Percentiles rank a stretch among this genome's conserved stretches.
These are phyloP conservation scores for Triops cancriformis DNA, from an alignment of 1,140 invertebrate genomes.

Conservation along the genomic window DNA sequence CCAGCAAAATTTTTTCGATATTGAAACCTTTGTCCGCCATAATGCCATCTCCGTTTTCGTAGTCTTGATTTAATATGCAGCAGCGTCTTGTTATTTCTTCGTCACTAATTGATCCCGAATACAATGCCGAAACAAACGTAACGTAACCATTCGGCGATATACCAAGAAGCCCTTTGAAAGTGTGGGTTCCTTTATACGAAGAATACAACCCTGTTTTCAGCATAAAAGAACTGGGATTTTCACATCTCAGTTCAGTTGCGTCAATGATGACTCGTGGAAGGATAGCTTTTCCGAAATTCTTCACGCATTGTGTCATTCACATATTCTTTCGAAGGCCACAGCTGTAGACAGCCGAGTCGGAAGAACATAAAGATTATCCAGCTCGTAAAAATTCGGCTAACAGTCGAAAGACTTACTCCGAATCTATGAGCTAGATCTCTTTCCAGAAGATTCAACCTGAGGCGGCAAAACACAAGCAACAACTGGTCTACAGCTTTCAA, in stretches of 20 bases:
- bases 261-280: slow-evolving; percentile 21
- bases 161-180: slow-evolving; percentile 20
- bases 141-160: slow-evolving; percentile 3
- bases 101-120: slow-evolving; percentile 4
- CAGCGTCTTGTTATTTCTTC: no score
- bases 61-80: no score
- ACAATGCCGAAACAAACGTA: slow-evolving; percentile 5
- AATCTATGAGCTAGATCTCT: slow-evolving; percentile 11
- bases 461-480: no score
- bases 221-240: slow-evolving; percentile 15
- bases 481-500: neutral
- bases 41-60: no score
- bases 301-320: slow-evolving; percentile 3
- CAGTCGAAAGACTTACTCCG: slow-evolving; percentile 1
- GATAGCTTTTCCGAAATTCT: neutral
- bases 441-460: slow-evolving; percentile 14
- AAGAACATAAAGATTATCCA: neutral
- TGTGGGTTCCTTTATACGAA: slow-evolving; percentile 11
- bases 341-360: slow-evolving; percentile 10
- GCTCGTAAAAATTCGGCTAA: slow-evolving; percentile 16
- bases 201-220: no score
- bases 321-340: slow-evolving; percentile 20
- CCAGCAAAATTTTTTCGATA: no score
- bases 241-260: slow-evolving; percentile 18
- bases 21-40: no score